Conservation (phyloP, 1,140 invertebrate genomes). For the Anadara kagoshimensis region DNA sequence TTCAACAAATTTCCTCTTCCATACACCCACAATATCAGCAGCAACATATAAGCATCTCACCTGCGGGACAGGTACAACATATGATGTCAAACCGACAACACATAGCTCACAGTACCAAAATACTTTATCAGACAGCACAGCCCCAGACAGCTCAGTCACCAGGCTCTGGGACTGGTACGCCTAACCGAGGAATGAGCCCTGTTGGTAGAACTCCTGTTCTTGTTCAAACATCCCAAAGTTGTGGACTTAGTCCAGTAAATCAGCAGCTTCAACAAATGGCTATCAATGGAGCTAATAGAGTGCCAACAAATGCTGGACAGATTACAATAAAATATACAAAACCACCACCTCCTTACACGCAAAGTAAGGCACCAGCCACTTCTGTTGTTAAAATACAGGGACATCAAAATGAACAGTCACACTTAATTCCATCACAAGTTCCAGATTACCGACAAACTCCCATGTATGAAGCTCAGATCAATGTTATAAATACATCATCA, state of each 20-base stretch:
- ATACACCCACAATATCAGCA: constrained; percentile 28
- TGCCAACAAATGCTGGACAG: constrained; percentile 26
- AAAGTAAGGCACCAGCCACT: background rate
- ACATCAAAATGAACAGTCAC: constrained; percentile 12
- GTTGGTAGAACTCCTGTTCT: constrained; percentile 56
- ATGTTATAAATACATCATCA: background rate
- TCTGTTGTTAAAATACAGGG: constrained; percentile 25
- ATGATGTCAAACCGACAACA: constrained; percentile 52
- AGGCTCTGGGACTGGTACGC: constrained; percentile 46
- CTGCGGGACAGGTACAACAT: constrained; percentile 23
- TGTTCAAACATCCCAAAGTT: too few relatives aligned
- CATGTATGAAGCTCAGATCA: too few relatives aligned
- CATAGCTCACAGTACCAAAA: constrained; percentile 19
- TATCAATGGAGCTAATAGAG: constrained; percentile 2
- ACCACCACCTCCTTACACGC: constrained; percentile 11
- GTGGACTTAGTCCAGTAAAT: constrained; percentile 24
- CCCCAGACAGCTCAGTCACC: constrained; percentile 43
- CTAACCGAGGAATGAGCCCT: constrained; percentile 40
- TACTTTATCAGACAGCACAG: constrained; percentile 50
- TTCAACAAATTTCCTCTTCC: too few relatives aligned
- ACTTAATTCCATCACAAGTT: constrained; percentile 7
- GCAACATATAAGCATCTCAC: too few relatives aligned
- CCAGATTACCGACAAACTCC: background rate
- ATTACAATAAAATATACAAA: constrained; percentile 38
- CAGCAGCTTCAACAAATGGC: constrained; percentile 18